Conservation (phyloP, 2,888 invertebrate species). For the Drosophila kambysellisi region DNA sequence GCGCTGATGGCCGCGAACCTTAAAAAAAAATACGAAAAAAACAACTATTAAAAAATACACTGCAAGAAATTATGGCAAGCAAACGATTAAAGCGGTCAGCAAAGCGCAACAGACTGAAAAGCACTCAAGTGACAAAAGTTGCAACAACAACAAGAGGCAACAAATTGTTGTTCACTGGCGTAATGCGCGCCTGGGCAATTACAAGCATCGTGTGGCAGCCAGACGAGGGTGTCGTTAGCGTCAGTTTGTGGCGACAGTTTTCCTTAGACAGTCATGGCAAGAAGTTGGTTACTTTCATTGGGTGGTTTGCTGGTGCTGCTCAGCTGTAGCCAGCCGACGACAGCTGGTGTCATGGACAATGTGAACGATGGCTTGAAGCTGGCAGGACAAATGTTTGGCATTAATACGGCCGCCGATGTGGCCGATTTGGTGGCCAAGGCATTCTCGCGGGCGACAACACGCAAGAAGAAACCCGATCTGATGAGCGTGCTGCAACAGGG, state of each 20-base stretch:
- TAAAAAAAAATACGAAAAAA: slow-evolving; percentile 41
- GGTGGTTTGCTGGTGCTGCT: slow-evolving; percentile 37
- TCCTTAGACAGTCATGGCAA: slow-evolving; percentile 54
- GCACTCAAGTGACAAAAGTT: slow-evolving; percentile 81
- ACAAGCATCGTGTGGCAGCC: slow-evolving; percentile 55
- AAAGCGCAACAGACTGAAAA: slow-evolving; percentile 62
- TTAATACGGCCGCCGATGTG: slow-evolving; percentile 87
- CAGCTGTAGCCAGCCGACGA: slow-evolving; percentile 29
- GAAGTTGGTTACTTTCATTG: slow-evolving; percentile 35
- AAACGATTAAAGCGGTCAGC: slow-evolving; percentile 64
- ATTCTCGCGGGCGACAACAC: slow-evolving; percentile 80
- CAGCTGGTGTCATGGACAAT: slow-evolving; percentile 83
- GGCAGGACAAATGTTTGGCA: slow-evolving; percentile 84
- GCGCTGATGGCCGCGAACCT: slow-evolving; percentile 92
- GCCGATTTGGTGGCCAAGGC: slow-evolving; percentile 88
- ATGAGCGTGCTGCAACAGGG: slow-evolving; percentile 72
- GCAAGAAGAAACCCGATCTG: slow-evolving; percentile 64
- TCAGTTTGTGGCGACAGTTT: slow-evolving; percentile 52
- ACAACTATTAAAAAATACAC: slow-evolving; percentile 50
- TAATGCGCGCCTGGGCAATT: slow-evolving; percentile 64
- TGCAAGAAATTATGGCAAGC: slow-evolving; percentile 44
- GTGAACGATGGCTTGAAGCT: slow-evolving; percentile 82
- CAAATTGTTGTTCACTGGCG: slow-evolving; percentile 52
- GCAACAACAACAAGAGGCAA: slow-evolving; percentile 29
- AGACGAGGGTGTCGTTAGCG: slow-evolving; percentile 37